Evolutionary conservation across 1,140 invertebrate genomes (phyloP), one percentile per base, ranked within the genome.

Genomic region (Hestina assimilis): DNA sequence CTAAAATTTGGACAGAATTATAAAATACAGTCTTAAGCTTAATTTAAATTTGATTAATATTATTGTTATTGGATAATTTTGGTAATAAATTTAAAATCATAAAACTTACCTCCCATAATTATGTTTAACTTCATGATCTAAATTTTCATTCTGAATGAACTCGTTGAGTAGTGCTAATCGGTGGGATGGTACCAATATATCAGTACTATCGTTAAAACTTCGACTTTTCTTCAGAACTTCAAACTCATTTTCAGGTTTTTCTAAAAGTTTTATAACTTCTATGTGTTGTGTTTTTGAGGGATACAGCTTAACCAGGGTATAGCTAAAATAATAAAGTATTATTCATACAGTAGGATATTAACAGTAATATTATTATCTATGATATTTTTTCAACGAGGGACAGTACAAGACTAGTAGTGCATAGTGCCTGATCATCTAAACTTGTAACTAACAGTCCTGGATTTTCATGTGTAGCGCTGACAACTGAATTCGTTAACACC

Each of bases 51-150:
- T n/a, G n/a, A n/a, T n/a, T n/a, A n/a, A n/a, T n/a, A 11, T 33
- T 47, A n/a, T 35, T n/a, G 3, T 31, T 24, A 24, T 12, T 24
- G 19, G 35, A 4, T 40, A 17, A 40, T 11, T 26, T 9, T 15
- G 7, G 20, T 7, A 43, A 24, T 14, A 0, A 14, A 8, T 35
- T 35, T 35, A 23, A 11, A 12, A 11, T 24, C 5, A 17, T 21
- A 8, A 56, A 35, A 61, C 59, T 40, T 26, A 84, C 85, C 79
- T 83, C 35, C 80, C 80, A 66, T 88, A 88, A 50, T 83, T 62
- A n/a, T 33, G 50, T 35, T 81, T 86, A 0, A 74, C 31, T 28
- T 78, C 62, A 19, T 74, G 66, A 3, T 35, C 19, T 17, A 87
- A 45, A 5, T 72, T 38, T 12, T 75, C 56, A 11, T 41, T 17